Conservation (phyloP, 2,113 vertebrate species). For the Eubucco bourcierii region DNA sequence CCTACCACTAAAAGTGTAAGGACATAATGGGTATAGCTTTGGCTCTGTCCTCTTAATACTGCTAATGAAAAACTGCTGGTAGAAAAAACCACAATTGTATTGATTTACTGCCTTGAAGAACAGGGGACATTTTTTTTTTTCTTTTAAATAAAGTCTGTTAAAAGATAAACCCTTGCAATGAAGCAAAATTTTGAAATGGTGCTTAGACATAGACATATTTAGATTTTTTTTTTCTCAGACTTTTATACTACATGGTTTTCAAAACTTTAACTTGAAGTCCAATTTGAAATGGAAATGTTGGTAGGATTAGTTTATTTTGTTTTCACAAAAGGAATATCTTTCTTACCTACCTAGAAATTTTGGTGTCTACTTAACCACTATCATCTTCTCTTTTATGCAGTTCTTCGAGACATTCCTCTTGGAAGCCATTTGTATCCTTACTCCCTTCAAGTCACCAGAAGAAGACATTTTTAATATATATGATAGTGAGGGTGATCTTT, state of each 20-base stretch:
- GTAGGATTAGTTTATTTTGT: no score
- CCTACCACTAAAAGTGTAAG: background rate
- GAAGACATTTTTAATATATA: constrained; percentile 6
- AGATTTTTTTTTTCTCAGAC: no score
- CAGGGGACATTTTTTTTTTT: background rate
- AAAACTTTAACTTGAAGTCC: no score
- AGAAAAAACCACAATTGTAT: background rate
- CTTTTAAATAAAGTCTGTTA: background rate
- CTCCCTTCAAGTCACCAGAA: background rate
- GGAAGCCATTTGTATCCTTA: background rate
- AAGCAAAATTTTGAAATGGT: background rate
- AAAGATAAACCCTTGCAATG: background rate
- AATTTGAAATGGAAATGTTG: no score
- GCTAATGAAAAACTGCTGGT: background rate
- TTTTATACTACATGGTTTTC: no score
- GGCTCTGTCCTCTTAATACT: background rate
- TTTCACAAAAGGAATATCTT: background rate
- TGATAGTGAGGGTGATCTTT: constrained; percentile 1
- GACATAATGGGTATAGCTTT: background rate
- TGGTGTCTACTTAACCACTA: background rate
- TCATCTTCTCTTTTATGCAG: background rate
- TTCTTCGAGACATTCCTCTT: background rate
- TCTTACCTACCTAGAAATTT: background rate
- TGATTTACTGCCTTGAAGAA: background rate
- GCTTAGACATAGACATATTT: no score